Evolutionary conservation across 2,888 invertebrate species (phyloP).

Genomic region (Pseudococcus longispinus): DNA sequence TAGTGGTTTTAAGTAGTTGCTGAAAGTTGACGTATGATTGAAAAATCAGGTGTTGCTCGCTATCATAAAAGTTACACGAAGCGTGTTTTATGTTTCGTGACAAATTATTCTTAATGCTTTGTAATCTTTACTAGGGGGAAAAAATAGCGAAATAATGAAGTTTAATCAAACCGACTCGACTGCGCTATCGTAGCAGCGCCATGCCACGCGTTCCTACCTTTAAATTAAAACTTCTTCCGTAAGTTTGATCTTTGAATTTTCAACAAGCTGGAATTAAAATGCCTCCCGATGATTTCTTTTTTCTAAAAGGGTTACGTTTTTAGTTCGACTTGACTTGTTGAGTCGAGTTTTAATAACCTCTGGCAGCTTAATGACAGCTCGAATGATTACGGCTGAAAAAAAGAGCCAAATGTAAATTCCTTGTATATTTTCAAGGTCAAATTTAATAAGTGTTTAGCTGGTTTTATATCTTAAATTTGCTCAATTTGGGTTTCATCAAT

Average conservation of each 20-base stretch:
- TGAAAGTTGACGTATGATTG: neutral
- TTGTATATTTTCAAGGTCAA: too few relatives aligned
- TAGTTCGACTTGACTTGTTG: neutral
- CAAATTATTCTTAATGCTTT: constrained; percentile 21
- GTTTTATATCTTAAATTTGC: too few relatives aligned
- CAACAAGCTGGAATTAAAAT: neutral
- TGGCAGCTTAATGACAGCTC: neutral
- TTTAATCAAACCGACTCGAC: constrained; percentile 12
- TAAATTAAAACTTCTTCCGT: constrained; percentile 4
- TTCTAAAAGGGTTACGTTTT: neutral
- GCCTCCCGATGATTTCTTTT: neutral
- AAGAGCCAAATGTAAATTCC: too few relatives aligned
- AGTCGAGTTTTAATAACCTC: neutral
- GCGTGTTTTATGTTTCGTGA: constrained; percentile 22
- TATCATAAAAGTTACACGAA: neutral
- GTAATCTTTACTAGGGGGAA: neutral
- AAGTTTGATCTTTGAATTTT: constrained; percentile 6
- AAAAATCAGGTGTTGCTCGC: neutral
- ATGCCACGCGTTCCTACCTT: neutral
- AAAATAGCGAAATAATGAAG: neutral
- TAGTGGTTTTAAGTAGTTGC: neutral
- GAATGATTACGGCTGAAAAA: neutral
- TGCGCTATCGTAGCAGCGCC: neutral
- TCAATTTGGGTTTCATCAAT: too few relatives aligned
- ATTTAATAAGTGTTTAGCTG: too few relatives aligned